phyloP scores from a whole-genome alignment of 1,140 invertebrate genomes.

The Adoxophyes honmai region DNA sequence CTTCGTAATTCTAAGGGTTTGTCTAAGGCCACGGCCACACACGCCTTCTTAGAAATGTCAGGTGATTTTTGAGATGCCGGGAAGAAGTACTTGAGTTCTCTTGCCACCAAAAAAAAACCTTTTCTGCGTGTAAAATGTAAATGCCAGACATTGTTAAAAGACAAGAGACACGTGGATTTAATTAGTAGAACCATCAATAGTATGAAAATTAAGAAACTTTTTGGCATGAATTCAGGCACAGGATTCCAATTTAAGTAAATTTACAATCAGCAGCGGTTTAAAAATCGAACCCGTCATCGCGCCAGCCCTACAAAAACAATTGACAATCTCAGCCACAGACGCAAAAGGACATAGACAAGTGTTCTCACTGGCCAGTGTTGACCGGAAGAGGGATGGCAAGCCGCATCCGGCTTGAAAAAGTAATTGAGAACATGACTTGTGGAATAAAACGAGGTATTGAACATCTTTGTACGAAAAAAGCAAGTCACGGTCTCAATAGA shows the following conservation, averaged over 20 bases:
- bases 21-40: constrained; percentile 6
- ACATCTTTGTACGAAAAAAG: not conserved
- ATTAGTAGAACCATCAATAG: no score
- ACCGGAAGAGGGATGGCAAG: constrained; percentile 4
- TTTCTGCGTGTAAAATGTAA: no score
- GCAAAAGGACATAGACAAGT: constrained; percentile 4
- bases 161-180: no score
- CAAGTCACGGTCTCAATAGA: no score
- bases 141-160: no score
- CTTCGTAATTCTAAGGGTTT: constrained; percentile 6
- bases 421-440: constrained; percentile 13
- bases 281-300: not conserved
- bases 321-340: not conserved
- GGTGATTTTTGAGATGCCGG: constrained; percentile 4
- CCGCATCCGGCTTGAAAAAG: not conserved
- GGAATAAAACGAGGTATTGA: not conserved
- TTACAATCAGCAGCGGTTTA: no score
- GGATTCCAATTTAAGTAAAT: no score
- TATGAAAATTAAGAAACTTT: no score
- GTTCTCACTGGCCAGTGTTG: not conserved
- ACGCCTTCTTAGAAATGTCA: constrained; percentile 11
- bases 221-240: no score
- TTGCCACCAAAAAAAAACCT: no score
- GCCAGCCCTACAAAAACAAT: not conserved
- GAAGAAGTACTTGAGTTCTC: constrained; percentile 1